Base-by-base conservation (phyloP, 92 coral and sea anemone species). In the Parazoanthus atlanticus region DNA sequence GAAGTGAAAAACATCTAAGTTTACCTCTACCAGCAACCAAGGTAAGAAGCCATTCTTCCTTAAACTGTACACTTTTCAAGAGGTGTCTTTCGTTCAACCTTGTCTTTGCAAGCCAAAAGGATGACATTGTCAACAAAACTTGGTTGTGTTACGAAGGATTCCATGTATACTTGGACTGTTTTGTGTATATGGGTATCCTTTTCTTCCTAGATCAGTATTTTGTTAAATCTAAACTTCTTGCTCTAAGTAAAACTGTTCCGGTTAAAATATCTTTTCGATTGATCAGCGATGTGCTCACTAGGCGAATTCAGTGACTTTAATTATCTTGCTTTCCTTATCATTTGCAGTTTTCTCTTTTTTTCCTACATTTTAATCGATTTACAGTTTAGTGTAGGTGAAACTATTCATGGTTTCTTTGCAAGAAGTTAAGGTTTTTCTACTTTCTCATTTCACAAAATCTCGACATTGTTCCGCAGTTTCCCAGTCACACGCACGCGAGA, bases 1-100 rank as follows among this genome's bases (percentile, higher is more conserved):
- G 40, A 79, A 79, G 33, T 23, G 58, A 5, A 30, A 83, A 31
- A 54, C 17, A 29, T 38, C 15, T 34, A 7, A 67, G 64, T 41
- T 70, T 29, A 29, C 74, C 21, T 32, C 25, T 10, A 84, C 41
- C 87, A 70, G 41, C 10, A 84, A 46, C 32, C 8, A 84, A 84
- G 38, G 87, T 71, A 41, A 84, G 66, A 56, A 13, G 5, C 28
- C 28, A 19, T 28, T 6, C 61, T 47, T 30, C 29, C 34, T 26
- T 21, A 10, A 4, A 26, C 21, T 17, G 2, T 77, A 0, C 5
- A 74, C 30, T 23, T 76, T 40, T 77, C 34, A 40, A 33, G 26
- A 61, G 28, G 69, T 52, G 12, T 52, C 58, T 1, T 12, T 52
- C 58, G 21, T 52, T 5, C 69, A 19, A 61, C 69, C 3, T 3